phyloP scores from a whole-genome alignment of 2,113 vertebrate species.

The Psilopsiagon aymara region DNA sequence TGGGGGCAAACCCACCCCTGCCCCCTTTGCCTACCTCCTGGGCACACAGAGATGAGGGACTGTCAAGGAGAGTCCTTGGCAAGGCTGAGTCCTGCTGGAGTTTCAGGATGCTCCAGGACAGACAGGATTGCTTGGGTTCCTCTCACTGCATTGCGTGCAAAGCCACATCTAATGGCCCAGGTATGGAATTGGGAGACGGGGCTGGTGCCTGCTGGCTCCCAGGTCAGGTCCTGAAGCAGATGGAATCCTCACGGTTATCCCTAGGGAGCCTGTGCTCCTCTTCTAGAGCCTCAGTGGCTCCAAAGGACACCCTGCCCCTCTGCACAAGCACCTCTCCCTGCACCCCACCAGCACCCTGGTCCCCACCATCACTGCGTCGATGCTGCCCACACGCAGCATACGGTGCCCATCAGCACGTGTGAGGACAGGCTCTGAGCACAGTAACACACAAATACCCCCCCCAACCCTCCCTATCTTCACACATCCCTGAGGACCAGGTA shows the following conservation, averaged over 20 bases:
- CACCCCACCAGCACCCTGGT: rapidly evolving
- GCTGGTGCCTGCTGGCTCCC: background rate
- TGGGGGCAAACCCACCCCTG: background rate
- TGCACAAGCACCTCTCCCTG: background rate
- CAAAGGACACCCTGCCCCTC: rapidly evolving
- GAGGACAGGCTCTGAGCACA: background rate
- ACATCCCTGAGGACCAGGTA: rapidly evolving
- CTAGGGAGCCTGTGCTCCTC: background rate
- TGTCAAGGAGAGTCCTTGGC: background rate
- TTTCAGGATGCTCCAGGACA: background rate
- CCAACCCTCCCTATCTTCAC: background rate
- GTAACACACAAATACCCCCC: background rate
- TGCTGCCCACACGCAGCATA: background rate
- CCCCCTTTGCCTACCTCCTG: background rate
- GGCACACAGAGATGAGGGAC: background rate
- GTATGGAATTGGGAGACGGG: background rate
- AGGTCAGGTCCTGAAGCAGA: rapidly evolving
- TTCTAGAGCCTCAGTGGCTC: background rate
- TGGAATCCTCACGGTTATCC: rapidly evolving
- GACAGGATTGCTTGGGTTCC: background rate
- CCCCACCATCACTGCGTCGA: background rate
- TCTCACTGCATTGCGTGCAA: rapidly evolving
- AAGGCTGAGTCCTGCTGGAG: background rate
- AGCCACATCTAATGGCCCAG: background rate
- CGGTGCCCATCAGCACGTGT: background rate